A percentile compares a stretch with the other conserved stretches of the same genome.
These are phyloP conservation scores for Noctua comes DNA, from an alignment of 2,888 invertebrate species.

Conservation along the genomic window DNA sequence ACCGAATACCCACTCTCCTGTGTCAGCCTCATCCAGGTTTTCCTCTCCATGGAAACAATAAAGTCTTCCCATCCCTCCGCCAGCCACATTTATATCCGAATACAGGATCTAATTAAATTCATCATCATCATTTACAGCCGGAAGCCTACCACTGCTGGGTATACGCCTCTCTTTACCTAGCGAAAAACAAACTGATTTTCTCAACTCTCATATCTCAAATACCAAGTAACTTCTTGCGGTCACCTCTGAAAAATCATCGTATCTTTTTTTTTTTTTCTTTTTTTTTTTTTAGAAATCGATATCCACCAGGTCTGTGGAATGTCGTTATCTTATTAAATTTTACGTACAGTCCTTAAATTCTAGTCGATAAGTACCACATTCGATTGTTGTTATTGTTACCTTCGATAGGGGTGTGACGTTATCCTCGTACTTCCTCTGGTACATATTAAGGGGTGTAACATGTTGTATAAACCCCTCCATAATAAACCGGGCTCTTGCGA, in stretches of 20 bases:
- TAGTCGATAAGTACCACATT: neutral
- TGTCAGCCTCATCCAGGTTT: neutral
- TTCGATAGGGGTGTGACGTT: constrained; percentile 3
- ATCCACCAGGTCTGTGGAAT: neutral
- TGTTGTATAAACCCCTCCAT: constrained; percentile 88
- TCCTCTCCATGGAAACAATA: neutral
- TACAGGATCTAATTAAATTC: neutral
- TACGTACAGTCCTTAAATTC: neutral
- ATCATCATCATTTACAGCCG: neutral
- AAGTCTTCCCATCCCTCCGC: too few relatives aligned
- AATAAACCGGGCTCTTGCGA: constrained; percentile 81
- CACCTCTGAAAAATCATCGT: neutral
- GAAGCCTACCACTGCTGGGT: too few relatives aligned
- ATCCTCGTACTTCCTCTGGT: constrained; percentile 63
- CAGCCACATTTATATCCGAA: neutral
- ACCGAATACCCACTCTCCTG: too few relatives aligned
- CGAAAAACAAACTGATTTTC: neutral
- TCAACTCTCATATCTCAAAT: neutral
- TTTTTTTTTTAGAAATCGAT: neutral
- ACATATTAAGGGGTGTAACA: constrained; percentile 79
- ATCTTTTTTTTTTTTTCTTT: neutral
- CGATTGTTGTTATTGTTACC: constrained; percentile 17
- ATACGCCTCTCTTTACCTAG: too few relatives aligned
- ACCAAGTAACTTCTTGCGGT: neutral
- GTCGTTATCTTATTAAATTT: neutral